phyloP scores from a whole-genome alignment of 92 coral and sea anemone genomes.

The Pocillopora meandrina region DNA sequence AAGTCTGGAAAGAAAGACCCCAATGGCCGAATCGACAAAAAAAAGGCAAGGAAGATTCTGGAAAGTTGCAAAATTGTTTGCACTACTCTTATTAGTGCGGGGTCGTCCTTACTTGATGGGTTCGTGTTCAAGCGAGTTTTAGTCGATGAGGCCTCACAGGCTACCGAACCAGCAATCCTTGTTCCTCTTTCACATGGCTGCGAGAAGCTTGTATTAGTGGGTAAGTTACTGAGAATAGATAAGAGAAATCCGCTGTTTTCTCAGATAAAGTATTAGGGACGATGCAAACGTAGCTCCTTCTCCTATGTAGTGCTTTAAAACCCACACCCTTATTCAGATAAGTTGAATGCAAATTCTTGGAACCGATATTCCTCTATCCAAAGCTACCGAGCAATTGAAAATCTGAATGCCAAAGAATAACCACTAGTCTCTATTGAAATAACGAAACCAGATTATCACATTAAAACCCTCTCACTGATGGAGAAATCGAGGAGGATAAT shows the following conservation, averaged over 20 bases:
- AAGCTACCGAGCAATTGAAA: too few relatives aligned
- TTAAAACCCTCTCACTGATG: too few relatives aligned
- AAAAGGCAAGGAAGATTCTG: constrained; percentile 52
- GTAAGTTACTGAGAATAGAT: constrained; percentile 12
- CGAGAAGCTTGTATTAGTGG: constrained; percentile 68
- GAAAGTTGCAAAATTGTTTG: constrained; percentile 62
- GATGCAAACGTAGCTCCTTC: too few relatives aligned
- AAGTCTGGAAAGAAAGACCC: constrained; percentile 49
- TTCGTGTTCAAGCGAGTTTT: constrained; percentile 61
- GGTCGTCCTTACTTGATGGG: constrained; percentile 66
- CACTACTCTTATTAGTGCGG: constrained; percentile 78
- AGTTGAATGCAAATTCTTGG: too few relatives aligned
- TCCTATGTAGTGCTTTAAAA: not conserved
- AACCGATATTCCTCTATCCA: too few relatives aligned
- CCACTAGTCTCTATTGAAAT: too few relatives aligned
- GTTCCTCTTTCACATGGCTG: constrained; percentile 70
- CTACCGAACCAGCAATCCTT: constrained; percentile 81
- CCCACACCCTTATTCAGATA: not conserved
- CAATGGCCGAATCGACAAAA: constrained; percentile 54
- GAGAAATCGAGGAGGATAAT: too few relatives aligned
- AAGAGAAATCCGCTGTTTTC: not conserved
- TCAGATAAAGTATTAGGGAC: too few relatives aligned
- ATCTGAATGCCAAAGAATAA: too few relatives aligned
- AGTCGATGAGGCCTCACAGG: constrained; percentile 91
- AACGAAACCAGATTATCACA: too few relatives aligned